Base-by-base conservation (phyloP, 2,888 invertebrate genomes). In the Julus scanicus region DNA sequence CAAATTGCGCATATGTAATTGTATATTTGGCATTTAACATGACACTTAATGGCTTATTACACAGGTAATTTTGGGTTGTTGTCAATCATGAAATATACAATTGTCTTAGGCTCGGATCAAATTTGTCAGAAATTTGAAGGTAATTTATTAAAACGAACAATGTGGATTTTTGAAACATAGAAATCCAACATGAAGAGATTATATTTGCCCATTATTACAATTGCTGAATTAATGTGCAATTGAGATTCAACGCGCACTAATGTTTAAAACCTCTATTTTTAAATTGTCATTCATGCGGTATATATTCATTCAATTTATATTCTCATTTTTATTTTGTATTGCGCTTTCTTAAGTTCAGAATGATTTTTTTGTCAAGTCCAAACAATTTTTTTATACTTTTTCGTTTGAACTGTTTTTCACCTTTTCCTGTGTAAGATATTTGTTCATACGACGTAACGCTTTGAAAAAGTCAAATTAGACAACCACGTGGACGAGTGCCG, bases 291-390 rank as follows among this genome's bases (percentile, higher is more conserved):
- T 71, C 71, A 71, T 71, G 20, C 29, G 11, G 71, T 71, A 71
- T 71, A 71, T 37, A 80, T 2, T 44, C 44, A 80, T 37, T 15
- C 80, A 17, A 37, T 71, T 29, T 29, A 37, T 80, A 80, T 37
- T 80, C 80, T 80, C 80, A 80, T 80, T 80, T 53, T 80, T 80
- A 80, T 80, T 80, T 80, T 80, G 37, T 80, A 80, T 37, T 80
- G 80, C 11, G 13, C 80, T 80, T 15, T 80, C 37, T 37, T 39
- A 80, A 13, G 37, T 80, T 37, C 80, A 39, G 80, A 39, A 80
- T 37, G 80, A 29, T 44, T 80, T 80, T 71, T 29, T 80, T 39
- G 37, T 80, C 80, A 1, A 37, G 37, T 80, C 80, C 80, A 37
- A 80, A 11, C 37, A 37, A 37, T 37, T 9, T 80, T 29, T 80